Evolutionary conservation across 1,140 invertebrate species (phyloP), one percentile per base, ranked within the genome.

Genomic region (Triops longicaudatus): DNA sequence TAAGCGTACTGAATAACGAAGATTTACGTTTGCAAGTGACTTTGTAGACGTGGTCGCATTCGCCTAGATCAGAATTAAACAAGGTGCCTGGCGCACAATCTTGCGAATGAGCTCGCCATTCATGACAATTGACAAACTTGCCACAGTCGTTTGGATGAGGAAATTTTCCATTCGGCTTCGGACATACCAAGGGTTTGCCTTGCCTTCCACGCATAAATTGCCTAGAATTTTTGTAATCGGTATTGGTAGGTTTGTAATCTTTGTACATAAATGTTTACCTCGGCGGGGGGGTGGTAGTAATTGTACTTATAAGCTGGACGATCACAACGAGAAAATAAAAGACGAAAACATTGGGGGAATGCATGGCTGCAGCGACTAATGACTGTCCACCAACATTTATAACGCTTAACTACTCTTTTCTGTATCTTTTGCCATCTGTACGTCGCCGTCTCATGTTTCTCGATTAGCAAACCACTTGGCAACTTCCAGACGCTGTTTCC

Each of bases 121-220:
- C 85, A 82, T 86, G 89, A 81, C 91, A 92, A 78, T 89, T 90
- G 1, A 92, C 80, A 80, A 89, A 92, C 79, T 90, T 89, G 22
- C 82, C 84, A 80, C 91, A 92, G 43, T 88, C 87, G 1, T 82
- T 81, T 0, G 89, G 88, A 85, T 91, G 88, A 1, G 88, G 86
- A n/a, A 87, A 82, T 14, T 90, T 72, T 10, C 90, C 90, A 72
- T 79, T 63, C 26, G 72, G 76, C 44, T 75, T 75, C 31, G 78
- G 78, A 73, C 78, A 78, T 10, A 26, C 41, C 31, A 50, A 22
- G 22, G 50, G 50, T 63, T 22, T 17, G 14, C 50, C 50, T 17
- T 63, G 50, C 17, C 27, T 42, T 26, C 28, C 22, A 22, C 27
- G 26, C 28, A 26, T 26, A 4, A 7, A 22, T 22, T 26, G 22